phyloP scores from a whole-genome alignment of 2,113 vertebrate species.

The Fregata magnificens region DNA sequence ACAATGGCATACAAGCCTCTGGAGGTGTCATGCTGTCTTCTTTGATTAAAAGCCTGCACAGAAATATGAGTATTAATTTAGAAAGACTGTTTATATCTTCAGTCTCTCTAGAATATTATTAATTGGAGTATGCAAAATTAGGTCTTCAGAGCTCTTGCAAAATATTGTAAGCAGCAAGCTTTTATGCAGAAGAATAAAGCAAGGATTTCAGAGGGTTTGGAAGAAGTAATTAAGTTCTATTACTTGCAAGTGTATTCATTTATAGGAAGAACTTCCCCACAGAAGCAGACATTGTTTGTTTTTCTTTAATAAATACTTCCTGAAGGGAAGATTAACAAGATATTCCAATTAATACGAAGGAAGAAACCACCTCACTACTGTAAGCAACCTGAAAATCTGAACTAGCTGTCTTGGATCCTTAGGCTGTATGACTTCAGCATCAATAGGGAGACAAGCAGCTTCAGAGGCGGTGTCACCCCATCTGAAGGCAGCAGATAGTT shows the following conservation, averaged over 20 bases:
- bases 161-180: neutral
- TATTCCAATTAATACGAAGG: neutral
- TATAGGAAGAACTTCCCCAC: neutral
- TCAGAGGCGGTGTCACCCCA: neutral
- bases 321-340: neutral
- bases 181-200: neutral
- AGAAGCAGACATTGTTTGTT: neutral
- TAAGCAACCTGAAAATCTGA: neutral
- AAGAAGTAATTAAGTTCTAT: slow-evolving; percentile 1
- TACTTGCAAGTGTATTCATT: neutral
- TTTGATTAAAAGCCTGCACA: slow-evolving; percentile 58
- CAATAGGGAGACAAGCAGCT: neutral
- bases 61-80: slow-evolving; percentile 51
- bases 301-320: neutral
- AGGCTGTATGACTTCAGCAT: neutral
- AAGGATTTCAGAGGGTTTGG: neutral
- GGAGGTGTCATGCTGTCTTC: slow-evolving; percentile 34
- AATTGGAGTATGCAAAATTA: slow-evolving; percentile 40
- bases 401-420: neutral
- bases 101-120: slow-evolving; percentile 28
- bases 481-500: neutral
- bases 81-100: slow-evolving; percentile 26
- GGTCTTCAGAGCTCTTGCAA: neutral
- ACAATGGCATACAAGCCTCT: slow-evolving; percentile 25
- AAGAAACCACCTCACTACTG: neutral